Evolutionary conservation across 2,888 invertebrate genomes (phyloP).

Genomic region (Ennomos fuscantarius): DNA sequence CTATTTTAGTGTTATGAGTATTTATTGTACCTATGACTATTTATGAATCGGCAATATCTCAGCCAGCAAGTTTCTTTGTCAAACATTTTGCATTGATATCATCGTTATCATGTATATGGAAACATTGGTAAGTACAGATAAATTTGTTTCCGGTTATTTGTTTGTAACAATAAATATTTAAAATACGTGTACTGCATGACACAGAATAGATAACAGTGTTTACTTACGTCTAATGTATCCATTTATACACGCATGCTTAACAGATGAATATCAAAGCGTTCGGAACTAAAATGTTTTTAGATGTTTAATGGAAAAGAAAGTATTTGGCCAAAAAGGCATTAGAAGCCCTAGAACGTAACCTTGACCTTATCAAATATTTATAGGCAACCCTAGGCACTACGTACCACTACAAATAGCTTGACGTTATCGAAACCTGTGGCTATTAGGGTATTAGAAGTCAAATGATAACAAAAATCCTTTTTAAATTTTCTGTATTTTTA

Average conservation of each 20-base stretch:
- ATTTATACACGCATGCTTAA: too few relatives aligned
- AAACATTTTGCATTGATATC: slow-evolving; percentile 33
- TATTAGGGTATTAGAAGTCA: neutral
- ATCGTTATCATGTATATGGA: slow-evolving; percentile 41
- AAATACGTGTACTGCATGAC: neutral
- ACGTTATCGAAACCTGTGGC: slow-evolving; percentile 2
- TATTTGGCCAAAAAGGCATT: too few relatives aligned
- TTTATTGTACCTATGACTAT: slow-evolving; percentile 12
- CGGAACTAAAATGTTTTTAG: too few relatives aligned
- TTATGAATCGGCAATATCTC: too few relatives aligned
- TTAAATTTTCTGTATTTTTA: too few relatives aligned
- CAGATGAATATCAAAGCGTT: too few relatives aligned
- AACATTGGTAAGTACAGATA: slow-evolving; percentile 42
- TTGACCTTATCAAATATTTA: slow-evolving; percentile 5
- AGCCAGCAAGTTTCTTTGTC: slow-evolving; percentile 31
- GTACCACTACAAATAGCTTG: slow-evolving; percentile 1
- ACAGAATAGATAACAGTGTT: too few relatives aligned
- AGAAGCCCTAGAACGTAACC: neutral
- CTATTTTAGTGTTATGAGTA: slow-evolving; percentile 5
- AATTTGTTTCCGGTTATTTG: slow-evolving; percentile 42
- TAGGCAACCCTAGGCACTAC: neutral
- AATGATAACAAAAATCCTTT: too few relatives aligned
- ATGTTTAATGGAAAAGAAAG: too few relatives aligned
- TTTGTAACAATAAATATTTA: slow-evolving; percentile 22
- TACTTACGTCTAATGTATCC: too few relatives aligned